A percentile compares a stretch with the other conserved stretches of the same genome.
Conservation (phyloP, 2,888 invertebrate species). For the Caenorhabditis panamensis region DNA sequence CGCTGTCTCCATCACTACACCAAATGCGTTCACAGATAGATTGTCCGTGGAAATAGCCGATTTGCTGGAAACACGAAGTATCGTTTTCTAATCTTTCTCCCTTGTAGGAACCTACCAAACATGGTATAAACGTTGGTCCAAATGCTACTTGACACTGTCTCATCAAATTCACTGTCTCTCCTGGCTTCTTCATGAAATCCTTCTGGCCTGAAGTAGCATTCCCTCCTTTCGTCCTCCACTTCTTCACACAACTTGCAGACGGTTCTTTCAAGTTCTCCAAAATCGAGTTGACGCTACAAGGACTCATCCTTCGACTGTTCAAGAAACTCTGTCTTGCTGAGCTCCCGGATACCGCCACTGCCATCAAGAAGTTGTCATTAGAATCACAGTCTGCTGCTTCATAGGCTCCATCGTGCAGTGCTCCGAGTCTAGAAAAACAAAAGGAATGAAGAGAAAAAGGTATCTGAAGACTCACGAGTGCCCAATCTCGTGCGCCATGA, state of each 20-base stretch:
- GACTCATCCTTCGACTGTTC: slow-evolving; percentile 64
- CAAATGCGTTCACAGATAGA: slow-evolving; percentile 75
- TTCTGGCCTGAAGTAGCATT: slow-evolving; percentile 1
- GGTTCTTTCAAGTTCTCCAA: slow-evolving; percentile 61
- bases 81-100: too few relatives aligned
- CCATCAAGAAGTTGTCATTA: slow-evolving; percentile 75
- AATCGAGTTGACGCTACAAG: slow-evolving; percentile 61
- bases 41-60: slow-evolving; percentile 67
- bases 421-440: slow-evolving; percentile 72
- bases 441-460: background rate
- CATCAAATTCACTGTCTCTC: slow-evolving; percentile 68
- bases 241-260: slow-evolving; percentile 61
- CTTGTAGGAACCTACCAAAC: slow-evolving; percentile 65
- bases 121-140: slow-evolving; percentile 75
- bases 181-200: slow-evolving; percentile 57
- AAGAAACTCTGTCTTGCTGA: slow-evolving; percentile 48
- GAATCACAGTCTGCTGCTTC: slow-evolving; percentile 71
- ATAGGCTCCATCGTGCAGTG: slow-evolving; percentile 75
- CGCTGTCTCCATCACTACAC: slow-evolving; percentile 77
- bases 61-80: slow-evolving; percentile 60
- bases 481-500: slow-evolving; percentile 79
- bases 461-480: slow-evolving; percentile 78
- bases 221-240: slow-evolving; percentile 36
- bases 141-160: slow-evolving; percentile 79
- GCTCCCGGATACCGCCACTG: slow-evolving; percentile 57